These are phyloP conservation scores for Theristicus caerulescens DNA, from an alignment of 2,113 vertebrate species.

Conservation along the genomic window DNA sequence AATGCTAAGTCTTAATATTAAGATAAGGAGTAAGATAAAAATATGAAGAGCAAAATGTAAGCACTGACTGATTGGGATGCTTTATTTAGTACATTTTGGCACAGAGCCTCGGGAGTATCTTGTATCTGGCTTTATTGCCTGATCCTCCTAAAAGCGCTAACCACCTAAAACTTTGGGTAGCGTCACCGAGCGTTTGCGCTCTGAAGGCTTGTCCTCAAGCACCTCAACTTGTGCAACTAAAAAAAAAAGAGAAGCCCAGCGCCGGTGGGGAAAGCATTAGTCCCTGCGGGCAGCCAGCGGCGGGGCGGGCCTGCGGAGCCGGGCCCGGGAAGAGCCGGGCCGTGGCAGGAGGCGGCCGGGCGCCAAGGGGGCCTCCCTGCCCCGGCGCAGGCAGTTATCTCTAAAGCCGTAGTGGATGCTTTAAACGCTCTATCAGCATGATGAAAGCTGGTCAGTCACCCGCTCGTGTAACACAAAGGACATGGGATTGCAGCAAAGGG, in stretches of 20 bases:
- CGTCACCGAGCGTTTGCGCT: not conserved
- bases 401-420: not conserved
- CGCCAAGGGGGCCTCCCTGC: not conserved
- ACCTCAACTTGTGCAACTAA: not conserved
- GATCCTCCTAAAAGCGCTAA: not conserved
- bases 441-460: not conserved
- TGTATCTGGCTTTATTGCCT: not conserved
- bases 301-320: not conserved
- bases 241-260: not conserved
- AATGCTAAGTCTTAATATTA: not conserved
- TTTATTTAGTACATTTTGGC: not conserved
- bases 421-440: not conserved
- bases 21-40: not conserved
- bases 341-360: not conserved
- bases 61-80: not conserved
- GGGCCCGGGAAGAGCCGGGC: not conserved
- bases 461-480: not conserved
- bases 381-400: not conserved
- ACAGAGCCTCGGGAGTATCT: not conserved
- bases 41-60: not conserved
- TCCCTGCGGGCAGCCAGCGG: not conserved
- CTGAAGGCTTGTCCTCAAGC: not conserved
- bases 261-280: rapidly evolving
- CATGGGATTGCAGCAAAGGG: not conserved
- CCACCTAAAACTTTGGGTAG: not conserved